A percentile compares a stretch with the other conserved stretches of the same genome.
Evolutionary conservation across 2,888 invertebrate genomes (phyloP).

Genomic region (Phortica magna): DNA sequence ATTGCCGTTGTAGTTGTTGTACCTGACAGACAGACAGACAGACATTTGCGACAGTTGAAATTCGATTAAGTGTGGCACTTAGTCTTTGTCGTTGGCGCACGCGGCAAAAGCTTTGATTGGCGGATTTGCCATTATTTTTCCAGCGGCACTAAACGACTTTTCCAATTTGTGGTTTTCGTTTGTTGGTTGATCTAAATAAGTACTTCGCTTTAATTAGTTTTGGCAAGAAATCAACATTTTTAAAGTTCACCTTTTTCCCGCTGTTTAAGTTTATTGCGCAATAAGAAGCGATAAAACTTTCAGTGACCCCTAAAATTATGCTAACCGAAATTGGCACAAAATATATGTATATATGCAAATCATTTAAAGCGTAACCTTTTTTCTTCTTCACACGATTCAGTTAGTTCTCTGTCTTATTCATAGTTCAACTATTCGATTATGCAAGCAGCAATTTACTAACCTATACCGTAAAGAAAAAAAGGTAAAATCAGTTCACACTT

Average conservation of each 20-base stretch:
- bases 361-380: conserved; percentile 44
- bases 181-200: not conserved
- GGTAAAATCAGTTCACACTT: conserved; percentile 1
- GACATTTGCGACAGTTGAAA: conserved; percentile 36
- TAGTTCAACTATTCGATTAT: conserved; percentile 50
- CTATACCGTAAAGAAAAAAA: not conserved
- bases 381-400: conserved; percentile 3
- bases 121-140: conserved; percentile 1
- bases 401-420: not conserved
- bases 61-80: conserved; percentile 33
- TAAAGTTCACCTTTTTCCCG: conserved; percentile 47
- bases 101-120: conserved; percentile 6
- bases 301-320: conserved; percentile 9
- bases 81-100: not conserved
- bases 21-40: conserved; percentile 21
- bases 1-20: not conserved
- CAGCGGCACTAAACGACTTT: not conserved
- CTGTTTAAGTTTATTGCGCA: conserved; percentile 52
- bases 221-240: conserved; percentile 17
- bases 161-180: conserved; percentile 11
- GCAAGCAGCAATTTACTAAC: conserved; percentile 35
- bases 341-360: conserved; percentile 63
- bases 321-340: conserved; percentile 23
- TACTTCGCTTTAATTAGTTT: conserved; percentile 31
- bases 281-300: not conserved